Evolutionary conservation across 2,888 invertebrate species (phyloP), one percentile per base, ranked within the genome.

Genomic region (Andrena chrysosceles): DNA sequence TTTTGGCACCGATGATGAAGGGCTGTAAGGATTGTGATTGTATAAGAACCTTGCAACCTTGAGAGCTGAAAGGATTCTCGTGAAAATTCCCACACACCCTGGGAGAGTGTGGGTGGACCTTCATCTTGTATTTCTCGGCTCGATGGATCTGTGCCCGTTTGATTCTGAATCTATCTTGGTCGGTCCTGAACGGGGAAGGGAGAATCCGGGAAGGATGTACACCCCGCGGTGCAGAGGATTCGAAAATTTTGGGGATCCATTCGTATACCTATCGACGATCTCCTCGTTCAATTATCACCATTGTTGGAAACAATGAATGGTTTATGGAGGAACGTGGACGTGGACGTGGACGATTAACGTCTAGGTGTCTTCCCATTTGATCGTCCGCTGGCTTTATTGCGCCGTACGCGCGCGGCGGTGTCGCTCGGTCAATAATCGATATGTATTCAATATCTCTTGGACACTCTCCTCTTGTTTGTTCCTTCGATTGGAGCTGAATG

Each of bases 91-190:
- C 20, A 8, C 52, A n/a, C 20, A 16, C 20, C 20, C 8, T 20
- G 52, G 6, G 8, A 52, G 6, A 26, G 7, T 10, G 20, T 13
- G 8, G 26, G 52, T 23, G 3, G n/a, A 23, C 23, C 2, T 33
- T 71, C 26, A 56, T 73, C 42, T 29, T 29, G 16, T 10, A 10
- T 66, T 66, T 73, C 29, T 42, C 29, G 42, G 56, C 42, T 42
- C 29, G 23, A 0, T 20, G 48, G 20, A 5, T 8, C 10, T 2
- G 23, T n/a, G 29, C n/a, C 49, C 35, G 48, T 56, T 74, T 31
- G 56, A 73, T 73, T 72, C n/a, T 7, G 35, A 20, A n/a, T 29
- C 13, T 23, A 48, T 16, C 26, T 42, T 63, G 42, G 10, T 4
- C 52, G 29, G 29, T 26, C 42, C 10, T 0, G 10, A 10, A 35